Base-by-base conservation (phyloP, 1,140 invertebrate genomes). In the Drosophila baimaii region DNA sequence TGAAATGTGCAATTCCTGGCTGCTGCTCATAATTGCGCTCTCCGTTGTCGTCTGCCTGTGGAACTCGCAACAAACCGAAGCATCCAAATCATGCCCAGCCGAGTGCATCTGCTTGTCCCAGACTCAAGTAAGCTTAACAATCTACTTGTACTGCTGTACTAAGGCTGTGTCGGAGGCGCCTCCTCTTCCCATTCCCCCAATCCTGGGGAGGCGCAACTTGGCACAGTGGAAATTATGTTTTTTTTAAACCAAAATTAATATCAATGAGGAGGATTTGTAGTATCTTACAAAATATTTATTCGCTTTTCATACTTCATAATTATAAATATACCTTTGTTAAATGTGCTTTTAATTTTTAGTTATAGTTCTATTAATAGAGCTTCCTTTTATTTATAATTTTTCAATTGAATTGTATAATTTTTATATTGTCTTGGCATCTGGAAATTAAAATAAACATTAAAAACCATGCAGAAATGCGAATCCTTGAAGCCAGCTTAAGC, bases 81-180 rank as follows among this genome's bases (percentile, higher is more conserved):
- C 91, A 89, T 91, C 90, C 78, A 91, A 92, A 90, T 92, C 91
- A 91, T 97, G 96, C 89, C 95, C 95, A 70, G 92, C 93, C 76
- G 95, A 96, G 92, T 96, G 96, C 93, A 96, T 96, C 90, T 96
- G 96, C 91, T 93, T 96, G 43, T 96, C 96, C 52, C 95, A 95
- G 83, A 96, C 95, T 79, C 96, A 97, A 95, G 96, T 96, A 94
- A 93, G 80, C 83, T 88, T 89, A 88, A 88, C 83, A 88, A 88
- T 86, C 73, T 68, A 77, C 59, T 57, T 56, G 49, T 65, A 56
- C 57, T 52, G 37, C n/a, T n/a, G n/a, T n/a, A n/a, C n/a, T n/a
- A n/a, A n/a, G n/a, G n/a, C n/a, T n/a, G n/a, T n/a, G n/a, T n/a
- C n/a, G n/a, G n/a, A n/a, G n/a, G n/a, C n/a, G n/a, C n/a, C 10